Conservation (phyloP, 2,113 vertebrate species). For the Pavo muticus region DNA sequence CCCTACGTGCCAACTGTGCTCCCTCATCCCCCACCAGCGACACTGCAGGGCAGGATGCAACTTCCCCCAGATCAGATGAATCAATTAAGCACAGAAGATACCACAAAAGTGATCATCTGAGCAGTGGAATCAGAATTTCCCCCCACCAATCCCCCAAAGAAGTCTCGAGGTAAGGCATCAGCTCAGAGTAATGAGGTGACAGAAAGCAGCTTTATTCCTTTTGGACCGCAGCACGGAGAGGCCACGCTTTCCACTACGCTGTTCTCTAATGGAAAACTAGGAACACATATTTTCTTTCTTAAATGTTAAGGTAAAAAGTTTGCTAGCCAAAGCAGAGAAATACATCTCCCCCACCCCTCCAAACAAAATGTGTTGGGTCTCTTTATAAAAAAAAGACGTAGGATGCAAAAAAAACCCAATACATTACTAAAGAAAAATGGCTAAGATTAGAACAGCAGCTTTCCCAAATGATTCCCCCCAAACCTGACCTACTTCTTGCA, state of each 20-base stretch:
- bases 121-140: background rate
- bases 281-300: constrained; percentile 3
- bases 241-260: constrained; percentile 62
- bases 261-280: constrained; percentile 47
- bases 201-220: constrained; percentile 70
- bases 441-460: constrained; percentile 31
- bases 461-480: constrained; percentile 48
- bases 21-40: rapidly evolving
- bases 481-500: constrained; percentile 68
- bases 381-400: background rate
- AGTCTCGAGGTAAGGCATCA: constrained; percentile 32
- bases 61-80: background rate
- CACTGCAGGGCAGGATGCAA: background rate
- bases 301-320: background rate
- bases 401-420: background rate
- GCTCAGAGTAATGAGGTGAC: constrained; percentile 68
- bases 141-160: background rate
- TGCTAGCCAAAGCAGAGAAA: background rate
- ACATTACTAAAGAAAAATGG: background rate
- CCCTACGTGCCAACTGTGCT: background rate
- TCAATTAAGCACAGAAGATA: background rate
- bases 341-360: background rate
- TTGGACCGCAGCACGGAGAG: constrained; percentile 52
- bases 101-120: background rate
- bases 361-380: background rate